Percentiles rank a stretch among this genome's conserved stretches.
phyloP scores from a whole-genome alignment of 2,797 vertebrate species.

The Tauraco hartlaubi region DNA sequence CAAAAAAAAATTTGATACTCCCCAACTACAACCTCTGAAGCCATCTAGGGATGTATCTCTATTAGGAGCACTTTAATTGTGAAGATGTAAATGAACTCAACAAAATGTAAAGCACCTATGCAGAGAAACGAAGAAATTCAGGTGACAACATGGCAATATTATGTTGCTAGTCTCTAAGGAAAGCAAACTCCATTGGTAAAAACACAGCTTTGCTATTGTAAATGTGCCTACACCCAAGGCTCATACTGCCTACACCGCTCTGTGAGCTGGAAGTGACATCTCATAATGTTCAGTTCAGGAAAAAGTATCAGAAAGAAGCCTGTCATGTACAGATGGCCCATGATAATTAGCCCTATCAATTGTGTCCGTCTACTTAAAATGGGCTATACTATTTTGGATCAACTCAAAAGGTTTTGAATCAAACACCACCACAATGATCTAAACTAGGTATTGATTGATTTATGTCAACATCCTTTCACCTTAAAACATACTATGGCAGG shows the following conservation, averaged over 20 bases:
- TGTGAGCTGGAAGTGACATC: not conserved
- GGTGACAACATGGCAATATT: not conserved
- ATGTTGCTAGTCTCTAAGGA: not conserved
- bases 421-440: not conserved
- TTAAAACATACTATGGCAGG: not conserved
- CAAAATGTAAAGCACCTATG: not conserved
- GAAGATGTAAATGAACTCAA: not conserved
- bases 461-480: not conserved
- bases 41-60: not conserved
- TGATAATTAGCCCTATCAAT: not conserved
- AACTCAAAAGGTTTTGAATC: not conserved
- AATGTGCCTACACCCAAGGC: not conserved
- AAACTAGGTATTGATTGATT: conserved; percentile 36
- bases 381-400: not conserved
- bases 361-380: not conserved
- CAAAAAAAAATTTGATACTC: not conserved
- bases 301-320: not conserved
- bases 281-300: fast-evolving
- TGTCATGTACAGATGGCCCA: not conserved
- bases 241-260: not conserved
- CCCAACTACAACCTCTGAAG: not conserved
- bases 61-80: not conserved
- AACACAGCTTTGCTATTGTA: not conserved
- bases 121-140: not conserved
- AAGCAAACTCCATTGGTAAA: not conserved